phyloP scores from a whole-genome alignment of 1,140 invertebrate species.

The Helicorthomorpha holstii region DNA sequence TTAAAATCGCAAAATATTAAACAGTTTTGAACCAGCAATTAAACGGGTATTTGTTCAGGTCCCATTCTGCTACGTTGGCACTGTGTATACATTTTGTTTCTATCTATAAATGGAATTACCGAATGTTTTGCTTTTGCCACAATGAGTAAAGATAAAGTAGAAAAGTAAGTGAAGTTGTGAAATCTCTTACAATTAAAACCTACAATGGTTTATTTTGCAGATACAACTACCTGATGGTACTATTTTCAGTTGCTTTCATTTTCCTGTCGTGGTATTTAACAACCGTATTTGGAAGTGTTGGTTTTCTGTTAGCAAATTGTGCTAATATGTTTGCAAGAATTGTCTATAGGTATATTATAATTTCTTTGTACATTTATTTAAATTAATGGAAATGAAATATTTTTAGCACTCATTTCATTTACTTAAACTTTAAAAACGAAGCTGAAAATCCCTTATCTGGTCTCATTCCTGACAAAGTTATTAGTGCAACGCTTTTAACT shows the following conservation, averaged over 20 bases:
- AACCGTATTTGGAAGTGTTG: constrained; percentile 61
- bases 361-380: not conserved
- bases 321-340: constrained; percentile 79
- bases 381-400: not conserved
- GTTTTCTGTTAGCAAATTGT: constrained; percentile 89
- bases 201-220: constrained; percentile 22
- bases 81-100: constrained; percentile 69
- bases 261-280: constrained; percentile 63
- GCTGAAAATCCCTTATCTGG: no score
- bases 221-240: constrained; percentile 76
- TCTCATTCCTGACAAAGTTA: no score
- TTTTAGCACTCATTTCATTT: no score
- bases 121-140: constrained; percentile 92
- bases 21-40: no score
- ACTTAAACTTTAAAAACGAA: no score
- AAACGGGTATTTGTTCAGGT: constrained; percentile 28
- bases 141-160: constrained; percentile 72
- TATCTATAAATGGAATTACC: constrained; percentile 88
- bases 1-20: no score
- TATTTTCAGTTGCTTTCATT: constrained; percentile 71
- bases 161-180: constrained; percentile 31
- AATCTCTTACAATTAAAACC: not conserved
- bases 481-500: no score
- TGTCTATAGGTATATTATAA: constrained; percentile 37
- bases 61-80: constrained; percentile 60